phyloP scores from a whole-genome alignment of 1,140 invertebrate genomes.

The Sweltsa coloradensis region DNA sequence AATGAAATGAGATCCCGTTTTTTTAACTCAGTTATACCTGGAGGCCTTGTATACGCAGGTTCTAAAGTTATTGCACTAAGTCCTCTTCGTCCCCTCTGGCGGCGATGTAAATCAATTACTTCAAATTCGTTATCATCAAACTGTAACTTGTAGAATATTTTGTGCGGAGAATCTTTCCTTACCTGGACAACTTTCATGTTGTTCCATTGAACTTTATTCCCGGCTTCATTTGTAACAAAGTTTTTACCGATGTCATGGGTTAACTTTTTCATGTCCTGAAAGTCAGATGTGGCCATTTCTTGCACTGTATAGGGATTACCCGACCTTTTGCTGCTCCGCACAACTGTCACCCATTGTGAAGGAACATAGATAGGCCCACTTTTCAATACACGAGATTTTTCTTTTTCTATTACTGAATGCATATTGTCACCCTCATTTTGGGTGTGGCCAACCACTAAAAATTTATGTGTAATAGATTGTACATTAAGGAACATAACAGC shows the following conservation, averaged over 20 bases:
- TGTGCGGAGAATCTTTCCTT: background rate
- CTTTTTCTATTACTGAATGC: conserved; percentile 24
- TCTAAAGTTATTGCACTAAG: background rate
- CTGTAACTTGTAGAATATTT: background rate
- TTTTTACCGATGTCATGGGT: background rate
- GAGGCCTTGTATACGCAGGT: background rate
- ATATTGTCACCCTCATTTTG: conserved; percentile 30
- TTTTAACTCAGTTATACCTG: background rate
- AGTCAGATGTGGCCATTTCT: background rate
- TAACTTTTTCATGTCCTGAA: conserved; percentile 1
- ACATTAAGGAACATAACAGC: conserved; percentile 17
- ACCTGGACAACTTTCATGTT: background rate
- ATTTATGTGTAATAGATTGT: conserved; percentile 28
- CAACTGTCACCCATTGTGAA: background rate
- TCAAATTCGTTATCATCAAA: background rate
- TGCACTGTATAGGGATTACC: conserved; percentile 1
- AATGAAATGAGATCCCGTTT: background rate
- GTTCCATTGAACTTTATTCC: conserved; percentile 1
- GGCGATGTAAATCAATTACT: background rate
- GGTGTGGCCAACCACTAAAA: conserved; percentile 29
- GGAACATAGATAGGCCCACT: conserved; percentile 17
- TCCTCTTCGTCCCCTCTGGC: background rate
- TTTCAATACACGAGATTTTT: conserved; percentile 22
- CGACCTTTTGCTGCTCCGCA: background rate
- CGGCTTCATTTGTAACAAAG: background rate